phyloP scores from a whole-genome alignment of 2,113 vertebrate species.

The Zeus faber region DNA sequence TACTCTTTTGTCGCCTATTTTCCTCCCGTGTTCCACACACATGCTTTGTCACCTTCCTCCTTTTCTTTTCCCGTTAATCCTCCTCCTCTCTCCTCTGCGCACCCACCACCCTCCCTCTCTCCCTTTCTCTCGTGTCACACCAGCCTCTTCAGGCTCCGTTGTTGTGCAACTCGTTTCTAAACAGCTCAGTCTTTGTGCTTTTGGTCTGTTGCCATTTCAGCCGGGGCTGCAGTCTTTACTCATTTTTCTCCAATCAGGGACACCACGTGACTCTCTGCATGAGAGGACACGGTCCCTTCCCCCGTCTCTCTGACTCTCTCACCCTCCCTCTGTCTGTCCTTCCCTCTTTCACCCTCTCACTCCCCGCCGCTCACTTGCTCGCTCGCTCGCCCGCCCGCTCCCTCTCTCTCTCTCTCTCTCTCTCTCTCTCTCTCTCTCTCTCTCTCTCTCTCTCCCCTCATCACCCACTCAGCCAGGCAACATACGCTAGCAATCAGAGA shows the following conservation, averaged over 20 bases:
- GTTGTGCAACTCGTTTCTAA: constrained; percentile 69
- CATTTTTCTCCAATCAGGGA: constrained; percentile 79
- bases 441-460: constrained; percentile 3
- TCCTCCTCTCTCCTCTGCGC: background rate
- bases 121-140: constrained; percentile 29
- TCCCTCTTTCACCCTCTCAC: constrained; percentile 1
- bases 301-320: constrained; percentile 28
- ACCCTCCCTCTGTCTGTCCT: background rate
- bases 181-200: constrained; percentile 74
- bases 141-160: constrained; percentile 49
- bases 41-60: background rate
- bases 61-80: background rate
- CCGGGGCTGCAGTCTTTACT: constrained; percentile 74
- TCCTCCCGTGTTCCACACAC: background rate
- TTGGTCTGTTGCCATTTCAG: constrained; percentile 76
- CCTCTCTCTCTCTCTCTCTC: constrained; percentile 17
- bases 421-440: background rate
- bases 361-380: background rate
- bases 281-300: constrained; percentile 71
- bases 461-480: constrained; percentile 53
- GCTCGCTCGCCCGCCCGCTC: background rate
- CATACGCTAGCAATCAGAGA: constrained; percentile 67
- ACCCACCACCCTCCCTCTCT: constrained; percentile 33
- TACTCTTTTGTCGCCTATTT: background rate
- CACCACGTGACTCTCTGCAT: constrained; percentile 78